Evolutionary conservation across 1,140 invertebrate genomes (phyloP), one percentile per base, ranked within the genome.

Genomic region (Stegodyphus mimosarum): DNA sequence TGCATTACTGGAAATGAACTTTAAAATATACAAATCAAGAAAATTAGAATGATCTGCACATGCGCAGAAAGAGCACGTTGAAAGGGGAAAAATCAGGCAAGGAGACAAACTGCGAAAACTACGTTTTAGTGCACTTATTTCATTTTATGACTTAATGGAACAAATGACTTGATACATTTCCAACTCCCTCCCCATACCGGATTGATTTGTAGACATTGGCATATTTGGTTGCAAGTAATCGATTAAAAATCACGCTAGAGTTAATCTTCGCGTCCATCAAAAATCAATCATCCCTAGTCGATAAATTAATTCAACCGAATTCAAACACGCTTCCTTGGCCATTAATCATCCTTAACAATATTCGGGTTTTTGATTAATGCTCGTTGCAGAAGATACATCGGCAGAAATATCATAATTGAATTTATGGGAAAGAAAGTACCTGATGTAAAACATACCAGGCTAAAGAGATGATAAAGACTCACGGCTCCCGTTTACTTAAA

Each of bases 271-370:
- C 70, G 18, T 55, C 53, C 51, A 55, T 74, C 72, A n/a, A 50
- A 52, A 74, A 74, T 74, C 72, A 74, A 74, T 74, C 72, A 74
- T 74, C 55, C 71, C 72, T 11, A n/a, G 15, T 60, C 55, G 55
- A 60, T 74, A 60, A 75, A 75, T 48, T 75, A 75, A 75, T 75
- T 75, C 74, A 77, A 53, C 74, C 17, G 55, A 33, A 64, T 77
- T 64, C 33, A 53, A 77, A 77, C 74, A 18, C 64, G 74, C 64
- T 53, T 55, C 64, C 13, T 11, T 33, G 48, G 48, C 63, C 55
- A 77, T 77, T 77, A 77, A 77, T 77, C 74, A 77, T 77, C 55
- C 63, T 9, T 63, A 77, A 77, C 74, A 77, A 77, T 77, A 77
- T 77, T 69, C 74, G 15, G 49, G 17, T 51, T 15, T 13, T 77